These are phyloP conservation scores for Pachypeltis micranthus DNA, from an alignment of 1,140 invertebrate species.

Conservation along the genomic window DNA sequence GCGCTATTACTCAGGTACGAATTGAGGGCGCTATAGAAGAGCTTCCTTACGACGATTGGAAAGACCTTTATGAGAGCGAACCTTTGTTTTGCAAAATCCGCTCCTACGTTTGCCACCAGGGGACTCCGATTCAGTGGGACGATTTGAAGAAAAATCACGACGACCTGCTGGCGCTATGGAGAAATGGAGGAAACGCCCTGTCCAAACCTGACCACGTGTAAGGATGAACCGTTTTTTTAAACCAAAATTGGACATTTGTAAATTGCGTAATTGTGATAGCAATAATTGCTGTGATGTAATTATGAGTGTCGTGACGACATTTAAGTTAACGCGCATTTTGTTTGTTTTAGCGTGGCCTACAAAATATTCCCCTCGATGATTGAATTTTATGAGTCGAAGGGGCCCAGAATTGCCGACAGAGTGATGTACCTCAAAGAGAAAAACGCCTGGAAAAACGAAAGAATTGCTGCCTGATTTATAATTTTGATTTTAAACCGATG, in stretches of 20 bases:
- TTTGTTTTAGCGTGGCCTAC: conserved; percentile 29
- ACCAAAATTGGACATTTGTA: no score
- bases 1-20: conserved; percentile 35
- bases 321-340: no score
- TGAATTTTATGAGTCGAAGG: conserved; percentile 31
- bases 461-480: neutral
- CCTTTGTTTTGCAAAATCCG: conserved; percentile 38
- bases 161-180: conserved; percentile 29
- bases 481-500: no score
- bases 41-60: conserved; percentile 29
- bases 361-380: conserved; percentile 29
- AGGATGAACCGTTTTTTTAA: no score
- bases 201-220: conserved; percentile 39
- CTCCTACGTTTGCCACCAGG: conserved; percentile 36
- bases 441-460: conserved; percentile 14
- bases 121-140: conserved; percentile 35
- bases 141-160: conserved; percentile 35
- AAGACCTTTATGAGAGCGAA: conserved; percentile 36
- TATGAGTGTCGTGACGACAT: no score
- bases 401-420: conserved; percentile 28
- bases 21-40: conserved; percentile 35
- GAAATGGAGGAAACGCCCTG: conserved; percentile 26
- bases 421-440: conserved; percentile 27
- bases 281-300: neutral
- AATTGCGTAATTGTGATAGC: neutral